Evolutionary conservation across 2,113 vertebrate genomes (phyloP).

Genomic region (Toxotes chatareus): DNA sequence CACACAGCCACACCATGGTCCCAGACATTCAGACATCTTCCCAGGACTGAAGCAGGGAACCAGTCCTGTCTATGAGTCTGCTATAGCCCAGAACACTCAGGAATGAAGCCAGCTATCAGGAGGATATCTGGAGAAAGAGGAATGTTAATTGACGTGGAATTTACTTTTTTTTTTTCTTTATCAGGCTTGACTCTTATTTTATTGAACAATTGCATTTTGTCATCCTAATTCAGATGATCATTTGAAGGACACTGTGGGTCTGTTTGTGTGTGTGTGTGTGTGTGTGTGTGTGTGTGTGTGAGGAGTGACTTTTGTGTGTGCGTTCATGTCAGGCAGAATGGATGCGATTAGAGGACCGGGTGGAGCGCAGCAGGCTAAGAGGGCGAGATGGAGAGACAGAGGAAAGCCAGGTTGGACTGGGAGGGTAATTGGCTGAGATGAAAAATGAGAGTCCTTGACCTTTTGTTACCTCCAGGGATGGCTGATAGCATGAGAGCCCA

Average conservation of each 20-base stretch:
- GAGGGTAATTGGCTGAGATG: conserved; percentile 81
- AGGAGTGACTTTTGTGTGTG: background rate
- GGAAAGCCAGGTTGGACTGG: conserved; percentile 43
- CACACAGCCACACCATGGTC: conserved; percentile 62
- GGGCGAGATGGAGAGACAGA: conserved; percentile 50
- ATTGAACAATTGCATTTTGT: conserved; percentile 61
- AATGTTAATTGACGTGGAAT: conserved; percentile 74
- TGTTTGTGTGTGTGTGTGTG: conserved; percentile 27
- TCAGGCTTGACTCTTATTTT: conserved; percentile 50
- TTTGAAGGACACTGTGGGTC: conserved; percentile 56
- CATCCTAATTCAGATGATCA: conserved; percentile 39
- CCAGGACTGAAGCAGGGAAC: conserved; percentile 7
- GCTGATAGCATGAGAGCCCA: conserved; percentile 70
- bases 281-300: conserved; percentile 35
- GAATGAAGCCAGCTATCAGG: conserved; percentile 24
- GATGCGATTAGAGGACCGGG: conserved; percentile 61
- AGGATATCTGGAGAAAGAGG: conserved; percentile 47
- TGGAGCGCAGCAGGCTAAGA: conserved; percentile 38
- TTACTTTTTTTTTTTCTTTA: conserved; percentile 42
- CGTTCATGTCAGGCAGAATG: conserved; percentile 26
- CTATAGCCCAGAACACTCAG: background rate
- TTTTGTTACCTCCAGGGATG: conserved; percentile 74
- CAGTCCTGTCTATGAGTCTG: conserved; percentile 6
- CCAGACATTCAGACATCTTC: conserved; percentile 29
- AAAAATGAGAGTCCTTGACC: conserved; percentile 87